Base-by-base conservation (phyloP, 2,797 vertebrate species). In the Hephaestus fuliginosus region DNA sequence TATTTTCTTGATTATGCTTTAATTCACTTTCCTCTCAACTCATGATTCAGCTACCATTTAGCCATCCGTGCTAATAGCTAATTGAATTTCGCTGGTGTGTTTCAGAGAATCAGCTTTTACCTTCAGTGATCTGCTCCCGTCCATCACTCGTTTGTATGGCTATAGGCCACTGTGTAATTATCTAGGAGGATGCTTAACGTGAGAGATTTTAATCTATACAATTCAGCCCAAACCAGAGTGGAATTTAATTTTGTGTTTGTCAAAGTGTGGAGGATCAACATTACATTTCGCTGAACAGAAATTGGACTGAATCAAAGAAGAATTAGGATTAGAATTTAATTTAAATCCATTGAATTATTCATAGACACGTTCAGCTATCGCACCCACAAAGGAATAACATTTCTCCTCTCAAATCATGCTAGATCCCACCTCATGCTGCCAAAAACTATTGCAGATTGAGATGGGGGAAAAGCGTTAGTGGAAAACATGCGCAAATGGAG, bases 271-370 rank as follows among this genome's bases (percentile, higher is more conserved):
- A 74, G 64, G 60, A 83, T 84, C 69, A 81, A 65, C 62, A 70
- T 65, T 53, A 70, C 64, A 81, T 81, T 74, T 72, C 53, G 57
- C n/a, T 46, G 72, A 81, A 44, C 60, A 66, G 64, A 80, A 78
- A 74, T 44, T 68, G 55, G 78, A 55, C n/a, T 57, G 82, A 89
- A 78, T 89, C 84, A 80, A 76, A 65, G 52, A 76, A 74, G 76
- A 74, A 81, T 80, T 52, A 36, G 73, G 65, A 79, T 89, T 79
- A 81, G 72, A 88, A 84, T 84, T 81, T 36, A 51, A 83, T 85
- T 87, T 77, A 79, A 83, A 75, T 33, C n/a, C 18, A 14, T 20
- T 89, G 67, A 88, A 88, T 87, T 82, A 86, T 89, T 90, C 80
- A 88, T 92, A 63, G 36, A 60, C 61, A 58, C 63, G 72, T 74